Conservation (phyloP, 2,113 vertebrate species). For the Telmatochromis brachygnathus region DNA sequence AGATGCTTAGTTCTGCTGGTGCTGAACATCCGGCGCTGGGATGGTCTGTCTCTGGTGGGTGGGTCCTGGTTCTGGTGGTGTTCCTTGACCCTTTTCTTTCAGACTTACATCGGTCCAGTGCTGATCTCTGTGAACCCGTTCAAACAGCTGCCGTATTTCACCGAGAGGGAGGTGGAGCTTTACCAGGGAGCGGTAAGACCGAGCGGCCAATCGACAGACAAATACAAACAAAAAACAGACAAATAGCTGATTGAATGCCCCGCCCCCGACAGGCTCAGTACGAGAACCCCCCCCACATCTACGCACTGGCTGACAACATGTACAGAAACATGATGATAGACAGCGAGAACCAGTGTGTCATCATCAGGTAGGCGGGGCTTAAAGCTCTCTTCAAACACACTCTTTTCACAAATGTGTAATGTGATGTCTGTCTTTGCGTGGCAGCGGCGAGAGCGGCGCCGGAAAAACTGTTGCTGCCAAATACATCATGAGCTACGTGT, state of each 20-base stretch:
- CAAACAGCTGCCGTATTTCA: constrained; percentile 79
- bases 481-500: constrained; percentile 81
- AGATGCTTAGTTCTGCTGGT: not conserved
- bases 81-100: constrained; percentile 37
- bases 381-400: not conserved
- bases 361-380: constrained; percentile 72
- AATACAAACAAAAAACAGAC: not conserved
- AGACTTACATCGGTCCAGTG: constrained; percentile 81
- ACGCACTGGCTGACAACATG: constrained; percentile 77
- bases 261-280: constrained; percentile 70
- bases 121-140: constrained; percentile 82
- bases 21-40: fast-evolving
- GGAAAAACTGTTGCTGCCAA: constrained; percentile 81
- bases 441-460: constrained; percentile 78
- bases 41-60: not conserved
- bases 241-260: not conserved
- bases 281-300: constrained; percentile 81
- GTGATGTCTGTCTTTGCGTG: not conserved
- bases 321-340: constrained; percentile 85
- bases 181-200: constrained; percentile 80
- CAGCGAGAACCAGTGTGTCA: constrained; percentile 79
- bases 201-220: not conserved
- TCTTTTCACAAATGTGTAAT: not conserved
- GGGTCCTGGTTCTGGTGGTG: not conserved
- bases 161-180: constrained; percentile 75